phyloP scores from a whole-genome alignment of 2,113 vertebrate species.

The Solea solea region DNA sequence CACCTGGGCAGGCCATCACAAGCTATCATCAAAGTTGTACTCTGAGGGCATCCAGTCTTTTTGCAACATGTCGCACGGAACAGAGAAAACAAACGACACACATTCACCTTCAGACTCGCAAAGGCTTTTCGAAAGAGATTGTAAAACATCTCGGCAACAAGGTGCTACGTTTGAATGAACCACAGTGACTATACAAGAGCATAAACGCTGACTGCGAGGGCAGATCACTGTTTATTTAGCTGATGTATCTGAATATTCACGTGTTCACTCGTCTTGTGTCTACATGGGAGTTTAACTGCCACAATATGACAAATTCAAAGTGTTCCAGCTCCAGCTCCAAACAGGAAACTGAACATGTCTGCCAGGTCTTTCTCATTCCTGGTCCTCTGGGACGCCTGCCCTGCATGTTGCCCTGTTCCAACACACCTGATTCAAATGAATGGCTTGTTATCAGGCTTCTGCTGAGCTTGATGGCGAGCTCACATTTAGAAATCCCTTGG shows the following conservation, averaged over 20 bases:
- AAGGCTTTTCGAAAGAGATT: constrained; percentile 3
- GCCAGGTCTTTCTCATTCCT: constrained; percentile 13
- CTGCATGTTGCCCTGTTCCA: too few relatives aligned
- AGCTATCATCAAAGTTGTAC: constrained; percentile 76
- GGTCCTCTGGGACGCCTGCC: too few relatives aligned
- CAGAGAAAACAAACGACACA: constrained; percentile 33
- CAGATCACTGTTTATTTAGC: constrained; percentile 10
- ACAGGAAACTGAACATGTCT: constrained; percentile 25
- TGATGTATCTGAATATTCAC: constrained; percentile 10
- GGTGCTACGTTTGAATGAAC: constrained; percentile 14
- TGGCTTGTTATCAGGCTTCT: too few relatives aligned
- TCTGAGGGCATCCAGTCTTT: constrained; percentile 68
- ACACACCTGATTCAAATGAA: too few relatives aligned
- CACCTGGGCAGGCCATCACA: constrained; percentile 78
- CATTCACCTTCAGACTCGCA: constrained; percentile 44
- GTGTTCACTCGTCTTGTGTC: constrained; percentile 5
- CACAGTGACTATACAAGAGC: neutral
- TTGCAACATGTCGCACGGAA: constrained; percentile 59
- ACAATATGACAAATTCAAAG: too few relatives aligned
- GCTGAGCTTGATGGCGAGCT: too few relatives aligned
- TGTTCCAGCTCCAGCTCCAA: neutral
- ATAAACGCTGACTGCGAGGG: constrained; percentile 1
- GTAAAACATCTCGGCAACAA: constrained; percentile 3
- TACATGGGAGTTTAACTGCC: too few relatives aligned
- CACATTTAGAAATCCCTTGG: too few relatives aligned